phyloP scores from a whole-genome alignment of 2,888 invertebrate genomes.

The Lepidochitona cinerea region DNA sequence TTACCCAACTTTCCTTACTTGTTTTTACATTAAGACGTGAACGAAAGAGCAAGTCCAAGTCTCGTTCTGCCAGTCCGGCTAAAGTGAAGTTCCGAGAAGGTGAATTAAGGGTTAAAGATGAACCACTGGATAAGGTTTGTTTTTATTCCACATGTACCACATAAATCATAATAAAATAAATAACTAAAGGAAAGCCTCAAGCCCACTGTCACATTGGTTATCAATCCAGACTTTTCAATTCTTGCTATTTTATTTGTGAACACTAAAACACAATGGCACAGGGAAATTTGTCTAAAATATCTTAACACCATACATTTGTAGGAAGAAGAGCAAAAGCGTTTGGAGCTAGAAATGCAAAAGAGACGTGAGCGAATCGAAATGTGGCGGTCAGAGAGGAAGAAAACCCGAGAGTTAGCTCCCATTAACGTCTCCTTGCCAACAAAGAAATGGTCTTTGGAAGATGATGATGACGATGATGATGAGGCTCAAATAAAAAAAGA shows the following conservation, averaged over 20 bases:
- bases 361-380: slow-evolving; percentile 94
- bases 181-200: too few species aligned
- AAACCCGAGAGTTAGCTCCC: slow-evolving; percentile 83
- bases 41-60: neutral
- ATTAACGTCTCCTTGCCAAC: slow-evolving; percentile 56
- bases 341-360: slow-evolving; percentile 97
- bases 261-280: too few species aligned
- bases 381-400: slow-evolving; percentile 94
- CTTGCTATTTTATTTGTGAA: neutral
- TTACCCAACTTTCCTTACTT: too few species aligned
- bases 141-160: neutral
- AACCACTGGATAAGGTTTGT: slow-evolving; percentile 64
- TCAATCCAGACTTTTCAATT: neutral
- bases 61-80: slow-evolving; percentile 14
- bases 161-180: too few species aligned
- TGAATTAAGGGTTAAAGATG: slow-evolving; percentile 62
- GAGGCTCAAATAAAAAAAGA: slow-evolving; percentile 73
- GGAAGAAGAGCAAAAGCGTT: slow-evolving; percentile 68
- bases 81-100: slow-evolving; percentile 48
- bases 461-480: slow-evolving; percentile 88
- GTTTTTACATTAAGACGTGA: too few species aligned
- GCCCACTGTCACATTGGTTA: neutral
- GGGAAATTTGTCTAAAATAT: too few species aligned
- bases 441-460: slow-evolving; percentile 96
- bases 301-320: too few species aligned